Base-by-base conservation (phyloP, 2,888 invertebrate species). In the Nowickia ferox region DNA sequence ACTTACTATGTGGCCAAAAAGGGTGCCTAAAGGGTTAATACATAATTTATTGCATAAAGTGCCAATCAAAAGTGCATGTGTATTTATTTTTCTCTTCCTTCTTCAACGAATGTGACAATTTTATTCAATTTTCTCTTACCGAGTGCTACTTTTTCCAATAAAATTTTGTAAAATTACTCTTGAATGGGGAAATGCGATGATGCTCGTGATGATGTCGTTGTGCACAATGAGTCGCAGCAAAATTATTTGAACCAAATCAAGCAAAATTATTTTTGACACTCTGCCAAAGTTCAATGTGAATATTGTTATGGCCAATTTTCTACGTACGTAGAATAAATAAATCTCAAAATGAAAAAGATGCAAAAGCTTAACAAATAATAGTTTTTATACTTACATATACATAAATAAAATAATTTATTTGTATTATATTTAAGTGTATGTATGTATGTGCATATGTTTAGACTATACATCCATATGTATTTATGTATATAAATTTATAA, bases 251-350 rank as follows among this genome's bases (percentile, higher is more conserved):
- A 17, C 57, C 78, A 72, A 48, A 72, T 81, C 19, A 81, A 65
- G 51, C 46, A 38, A 83, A 83, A 84, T 78, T 38, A 55, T 87
- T 88, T 86, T 89, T 91, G 91, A 89, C 87, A 89, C 75, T 88
- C 88, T 91, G 91, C 91, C 91, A 91, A 90, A 89, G 90, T 90
- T 90, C 89, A 89, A 88, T 89, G 90, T 87, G 88, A 88, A 88
- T 87, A 88, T 86, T 86, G 72, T 83, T 83, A 66, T 83, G 71
- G 72, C 61, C 86, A 83, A 79, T 83, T 86, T 86, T 75, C 30
- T 6, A 6, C 78, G 57, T 75, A 83, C 53, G 72, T 38, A 74
- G 59, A 75, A 82, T 75, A 82, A 65, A 86, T 83, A 82, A 65
- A 86, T 83, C 42, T 75, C 57, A n/a, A 59, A 69, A 69, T 74